Base-by-base conservation (phyloP, 2,888 invertebrate genomes). In the Bembecia ichneumoniformis region DNA sequence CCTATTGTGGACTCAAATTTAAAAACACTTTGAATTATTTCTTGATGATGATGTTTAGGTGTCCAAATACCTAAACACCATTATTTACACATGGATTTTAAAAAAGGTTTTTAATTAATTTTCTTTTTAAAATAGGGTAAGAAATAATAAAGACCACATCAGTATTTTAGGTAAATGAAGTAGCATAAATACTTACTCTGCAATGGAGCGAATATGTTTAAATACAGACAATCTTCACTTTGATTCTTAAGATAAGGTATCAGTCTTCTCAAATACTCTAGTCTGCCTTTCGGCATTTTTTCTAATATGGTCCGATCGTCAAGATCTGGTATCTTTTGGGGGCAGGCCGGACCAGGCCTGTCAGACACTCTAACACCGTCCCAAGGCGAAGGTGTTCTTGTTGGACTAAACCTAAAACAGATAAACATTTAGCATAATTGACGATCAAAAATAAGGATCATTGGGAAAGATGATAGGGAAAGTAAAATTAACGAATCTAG, bases 161-260 rank as follows among this genome's bases (percentile, higher is more conserved):
- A 28, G 7, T 7, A 28, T 28, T 28, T 28, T 7, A 28, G 20
- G 20, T 28, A 28, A 20, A 20, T 20, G 5, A 20, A 20, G 20
- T 28, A 7, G 20, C 7, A 28, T 0, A 1, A n/a, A 48, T 64
- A 87, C 91, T 91, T 87, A 97, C 97, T 96, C 92, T 95, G 94
- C 69, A 94, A 93, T 54, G 98, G 98, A 44, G 96, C 95, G 88
- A 97, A 99, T 75, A 99, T 93, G 88, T 99, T 99, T 79, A 99
- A 91, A 84, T 96, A 97, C 61, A 99, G 92, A 79, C 99, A 99
- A 90, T 99, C 98, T 90, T 99, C 99, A 77, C 94, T 96, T 90
- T 98, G 97, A 84, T 97, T 94, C 82, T 91, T 91, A 77, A 98
- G 91, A 88, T 94, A 93, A 62, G 96, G 96, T 77, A 96, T 89